Evolutionary conservation across 2,888 invertebrate species (phyloP).

Genomic region (Lottia scabra): DNA sequence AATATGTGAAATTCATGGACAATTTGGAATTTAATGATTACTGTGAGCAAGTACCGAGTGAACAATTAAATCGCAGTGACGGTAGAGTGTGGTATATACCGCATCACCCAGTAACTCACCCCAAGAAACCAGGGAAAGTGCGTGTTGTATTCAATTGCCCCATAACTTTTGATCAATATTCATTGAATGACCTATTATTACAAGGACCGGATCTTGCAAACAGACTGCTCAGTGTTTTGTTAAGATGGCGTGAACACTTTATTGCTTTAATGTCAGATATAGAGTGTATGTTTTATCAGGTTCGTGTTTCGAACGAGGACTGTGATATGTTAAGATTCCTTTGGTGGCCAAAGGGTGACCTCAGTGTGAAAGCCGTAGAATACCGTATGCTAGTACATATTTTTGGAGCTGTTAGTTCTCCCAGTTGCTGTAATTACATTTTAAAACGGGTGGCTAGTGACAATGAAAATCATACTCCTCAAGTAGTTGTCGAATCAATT

Average conservation of each 20-base stretch:
- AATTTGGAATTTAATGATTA: conserved; percentile 22
- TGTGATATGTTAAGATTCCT: conserved; percentile 22
- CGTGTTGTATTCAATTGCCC: conserved; percentile 33
- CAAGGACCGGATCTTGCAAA: conserved; percentile 30
- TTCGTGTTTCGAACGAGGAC: conserved; percentile 18
- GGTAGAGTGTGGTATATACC: conserved; percentile 15
- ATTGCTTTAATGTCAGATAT: conserved; percentile 29
- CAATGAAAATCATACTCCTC: neutral
- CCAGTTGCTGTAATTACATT: conserved; percentile 15
- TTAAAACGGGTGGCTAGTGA: conserved; percentile 9
- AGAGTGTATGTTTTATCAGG: conserved; percentile 30
- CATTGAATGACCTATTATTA: conserved; percentile 24
- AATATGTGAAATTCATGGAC: conserved; percentile 20
- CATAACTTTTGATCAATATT: conserved; percentile 15
- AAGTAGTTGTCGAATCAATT: conserved; percentile 9
- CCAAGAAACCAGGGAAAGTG: conserved; percentile 21
- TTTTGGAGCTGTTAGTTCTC: conserved; percentile 15
- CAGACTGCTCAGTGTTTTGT: conserved; percentile 23
- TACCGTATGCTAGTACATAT: conserved; percentile 20
- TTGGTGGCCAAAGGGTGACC: conserved; percentile 12
- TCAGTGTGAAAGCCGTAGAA: neutral
- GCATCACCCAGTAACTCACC: conserved; percentile 11
- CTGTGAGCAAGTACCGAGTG: conserved; percentile 13
- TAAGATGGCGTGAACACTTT: conserved; percentile 23
- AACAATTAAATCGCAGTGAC: neutral